A percentile compares a stretch with the other conserved stretches of the same genome.
These are phyloP conservation scores for Burhinus bistriatus DNA, from an alignment of 2,113 vertebrate genomes.

Conservation along the genomic window DNA sequence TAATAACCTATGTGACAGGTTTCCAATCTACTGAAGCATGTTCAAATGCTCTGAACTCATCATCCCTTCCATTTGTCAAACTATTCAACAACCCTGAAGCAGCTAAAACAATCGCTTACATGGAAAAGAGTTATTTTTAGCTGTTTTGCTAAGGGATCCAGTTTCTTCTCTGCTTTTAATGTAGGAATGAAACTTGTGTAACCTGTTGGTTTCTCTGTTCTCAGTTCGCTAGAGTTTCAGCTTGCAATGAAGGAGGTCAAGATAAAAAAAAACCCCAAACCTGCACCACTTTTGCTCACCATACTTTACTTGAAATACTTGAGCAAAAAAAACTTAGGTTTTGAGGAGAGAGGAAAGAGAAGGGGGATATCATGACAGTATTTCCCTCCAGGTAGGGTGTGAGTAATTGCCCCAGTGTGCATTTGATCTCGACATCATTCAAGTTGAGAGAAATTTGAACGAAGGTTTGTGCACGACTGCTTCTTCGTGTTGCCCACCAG, in stretches of 20 bases:
- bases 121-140: background rate
- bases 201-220: background rate
- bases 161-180: background rate
- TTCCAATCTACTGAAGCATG: background rate
- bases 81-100: background rate
- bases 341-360: background rate
- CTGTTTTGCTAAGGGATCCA: background rate
- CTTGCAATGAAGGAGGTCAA: background rate
- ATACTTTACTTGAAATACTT: background rate
- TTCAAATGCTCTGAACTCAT: background rate
- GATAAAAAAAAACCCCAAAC: background rate
- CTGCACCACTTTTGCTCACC: background rate
- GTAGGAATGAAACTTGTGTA: background rate
- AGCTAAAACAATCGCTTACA: background rate
- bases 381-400: accelerated
- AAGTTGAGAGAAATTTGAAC: background rate
- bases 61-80: background rate
- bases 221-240: background rate
- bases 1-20: background rate
- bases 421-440: background rate
- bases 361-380: accelerated
- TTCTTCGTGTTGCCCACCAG: background rate
- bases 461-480: background rate
- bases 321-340: background rate
- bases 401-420: background rate